Conservation (phyloP, 2,113 vertebrate species). For the Syngnathus floridae region DNA sequence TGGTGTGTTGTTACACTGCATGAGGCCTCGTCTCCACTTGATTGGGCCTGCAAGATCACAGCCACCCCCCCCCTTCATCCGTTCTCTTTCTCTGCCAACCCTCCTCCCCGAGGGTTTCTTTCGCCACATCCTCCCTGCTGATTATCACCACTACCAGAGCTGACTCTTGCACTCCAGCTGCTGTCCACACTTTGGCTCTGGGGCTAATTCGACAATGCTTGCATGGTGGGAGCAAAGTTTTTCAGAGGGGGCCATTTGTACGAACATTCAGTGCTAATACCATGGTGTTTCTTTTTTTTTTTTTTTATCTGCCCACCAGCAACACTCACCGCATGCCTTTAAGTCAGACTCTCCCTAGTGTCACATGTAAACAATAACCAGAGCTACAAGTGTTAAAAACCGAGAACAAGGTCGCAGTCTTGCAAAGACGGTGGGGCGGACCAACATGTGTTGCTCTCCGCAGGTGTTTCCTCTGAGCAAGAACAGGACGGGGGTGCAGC, state of each 20-base stretch:
- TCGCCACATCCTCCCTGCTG: slow-evolving; percentile 71
- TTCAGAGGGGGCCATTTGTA: slow-evolving; percentile 34
- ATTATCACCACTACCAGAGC: slow-evolving; percentile 68
- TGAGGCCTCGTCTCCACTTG: slow-evolving; percentile 68
- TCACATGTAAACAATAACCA: slow-evolving; percentile 43
- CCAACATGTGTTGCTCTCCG: slow-evolving; percentile 40
- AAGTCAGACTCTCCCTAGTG: slow-evolving; percentile 18
- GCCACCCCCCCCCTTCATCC: slow-evolving; percentile 24
- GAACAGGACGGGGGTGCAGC: slow-evolving; percentile 31
- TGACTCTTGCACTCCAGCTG: slow-evolving; percentile 69
- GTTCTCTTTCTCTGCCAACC: slow-evolving; percentile 18
- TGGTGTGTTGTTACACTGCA: slow-evolving; percentile 67
- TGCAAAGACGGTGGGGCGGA: slow-evolving; percentile 19
- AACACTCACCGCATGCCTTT: slow-evolving; percentile 15
- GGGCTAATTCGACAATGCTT: slow-evolving; percentile 66
- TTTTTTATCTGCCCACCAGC: slow-evolving; percentile 2
- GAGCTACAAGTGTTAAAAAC: slow-evolving; percentile 31
- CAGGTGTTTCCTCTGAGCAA: slow-evolving; percentile 65
- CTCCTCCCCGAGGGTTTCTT: slow-evolving; percentile 61
- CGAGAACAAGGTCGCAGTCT: slow-evolving; percentile 28
- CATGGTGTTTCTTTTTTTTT: neutral
- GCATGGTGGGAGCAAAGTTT: slow-evolving; percentile 56
- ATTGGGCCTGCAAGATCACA: slow-evolving; percentile 72
- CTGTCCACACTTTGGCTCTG: slow-evolving; percentile 66
- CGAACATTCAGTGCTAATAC: neutral